phyloP scores from a whole-genome alignment of 2,888 invertebrate species.

The Ennomos erosarius region DNA sequence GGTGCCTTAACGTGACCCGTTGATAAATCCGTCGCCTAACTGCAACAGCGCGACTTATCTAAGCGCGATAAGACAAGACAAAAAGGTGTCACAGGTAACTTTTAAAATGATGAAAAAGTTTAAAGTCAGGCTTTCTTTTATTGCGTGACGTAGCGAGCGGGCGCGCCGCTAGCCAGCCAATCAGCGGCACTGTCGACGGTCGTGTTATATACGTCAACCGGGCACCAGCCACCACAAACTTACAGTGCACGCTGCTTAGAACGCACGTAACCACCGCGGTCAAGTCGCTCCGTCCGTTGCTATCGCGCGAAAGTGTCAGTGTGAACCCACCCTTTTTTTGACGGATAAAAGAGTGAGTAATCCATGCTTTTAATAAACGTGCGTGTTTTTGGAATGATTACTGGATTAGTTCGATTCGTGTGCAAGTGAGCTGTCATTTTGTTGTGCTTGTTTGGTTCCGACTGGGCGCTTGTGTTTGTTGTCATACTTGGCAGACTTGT shows the following conservation, averaged over 20 bases:
- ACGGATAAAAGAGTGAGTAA: constrained; percentile 67
- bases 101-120: constrained; percentile 50
- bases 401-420: constrained; percentile 48
- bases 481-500: constrained; percentile 13
- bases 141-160: constrained; percentile 68
- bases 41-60: constrained; percentile 4
- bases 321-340: constrained; percentile 43
- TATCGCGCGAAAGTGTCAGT: constrained; percentile 60
- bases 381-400: constrained; percentile 51
- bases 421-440: constrained; percentile 49
- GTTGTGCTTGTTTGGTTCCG: constrained; percentile 46
- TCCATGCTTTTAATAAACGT: constrained; percentile 40
- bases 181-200: constrained; percentile 48
- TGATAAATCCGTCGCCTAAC: not conserved
- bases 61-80: constrained; percentile 14
- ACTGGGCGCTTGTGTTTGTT: constrained; percentile 43
- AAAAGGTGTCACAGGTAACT: constrained; percentile 40
- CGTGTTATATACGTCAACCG: constrained; percentile 70
- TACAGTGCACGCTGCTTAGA: constrained; percentile 56
- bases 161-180: constrained; percentile 69
- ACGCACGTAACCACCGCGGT: constrained; percentile 59
- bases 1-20: not conserved
- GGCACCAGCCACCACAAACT: constrained; percentile 64
- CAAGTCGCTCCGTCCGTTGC: constrained; percentile 35
- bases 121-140: constrained; percentile 63